Percentiles rank a stretch among this genome's conserved stretches.
These are phyloP conservation scores for Zaprionus lachaisei DNA, from an alignment of 1,140 invertebrate genomes.

Conservation along the genomic window DNA sequence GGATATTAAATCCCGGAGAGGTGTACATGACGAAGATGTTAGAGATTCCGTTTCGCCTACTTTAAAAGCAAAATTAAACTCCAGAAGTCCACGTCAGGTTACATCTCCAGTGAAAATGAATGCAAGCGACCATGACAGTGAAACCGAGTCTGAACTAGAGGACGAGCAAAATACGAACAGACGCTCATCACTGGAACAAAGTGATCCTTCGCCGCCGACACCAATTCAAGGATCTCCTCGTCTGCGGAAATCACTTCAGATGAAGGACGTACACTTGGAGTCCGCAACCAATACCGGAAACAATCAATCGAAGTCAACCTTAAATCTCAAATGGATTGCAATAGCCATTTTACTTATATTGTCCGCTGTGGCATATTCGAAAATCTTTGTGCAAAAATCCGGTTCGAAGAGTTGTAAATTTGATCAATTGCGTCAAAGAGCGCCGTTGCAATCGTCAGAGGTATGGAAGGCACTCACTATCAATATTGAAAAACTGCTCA, in stretches of 20 bases:
- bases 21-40: background rate
- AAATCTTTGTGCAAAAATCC: background rate
- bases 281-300: background rate
- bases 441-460: slow-evolving; percentile 36
- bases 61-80: background rate
- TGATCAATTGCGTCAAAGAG: background rate
- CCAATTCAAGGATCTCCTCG: background rate
- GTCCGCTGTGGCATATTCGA: background rate
- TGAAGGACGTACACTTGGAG: background rate
- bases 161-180: background rate
- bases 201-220: background rate
- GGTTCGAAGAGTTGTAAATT: slow-evolving; percentile 46
- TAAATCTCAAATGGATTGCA: background rate
- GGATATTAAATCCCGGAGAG: background rate
- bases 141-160: slow-evolving; percentile 12
- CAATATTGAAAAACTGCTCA: slow-evolving; percentile 65
- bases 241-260: background rate
- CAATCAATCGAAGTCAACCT: too few species aligned
- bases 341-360: slow-evolving; percentile 11
- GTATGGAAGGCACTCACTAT: slow-evolving; percentile 59
- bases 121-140: slow-evolving; percentile 9
- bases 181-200: background rate
- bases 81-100: background rate
- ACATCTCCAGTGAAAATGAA: background rate
- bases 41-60: slow-evolving; percentile 1